Base-by-base conservation (phyloP, 2,888 invertebrate genomes). In the Clivina fossor region DNA sequence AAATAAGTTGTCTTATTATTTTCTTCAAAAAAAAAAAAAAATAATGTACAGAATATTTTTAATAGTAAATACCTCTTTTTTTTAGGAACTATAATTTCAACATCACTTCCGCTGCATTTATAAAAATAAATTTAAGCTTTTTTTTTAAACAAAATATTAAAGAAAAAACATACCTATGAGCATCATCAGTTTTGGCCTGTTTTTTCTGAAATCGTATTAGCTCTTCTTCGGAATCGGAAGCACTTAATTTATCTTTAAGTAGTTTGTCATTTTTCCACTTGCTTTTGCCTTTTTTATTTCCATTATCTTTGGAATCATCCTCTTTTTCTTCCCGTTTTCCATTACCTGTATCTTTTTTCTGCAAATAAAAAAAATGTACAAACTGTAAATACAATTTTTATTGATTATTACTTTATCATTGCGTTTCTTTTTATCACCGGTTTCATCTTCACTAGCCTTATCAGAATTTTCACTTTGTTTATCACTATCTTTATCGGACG, bases 321-420 rank as follows among this genome's bases (percentile, higher is more conserved):
- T 58, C 53, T 20, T 56, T 58, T n/a, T 60, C 56, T 28, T 59
- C 53, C 46, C 63, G 58, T 26, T 18, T 37, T 8, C 47, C 59
- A 0, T 70, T 56, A 20, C 18, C n/a, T 40, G 40, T 22, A 3
- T 20, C 4, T 11, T 20, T n/a, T n/a, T 40, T 20, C 40, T 40
- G 11, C 11, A n/a, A 20, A 33, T 33, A 13, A 7, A 11, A 5
- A 33, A n/a, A n/a, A n/a, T n/a, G n/a, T n/a, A n/a, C n/a, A n/a
- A n/a, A n/a, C n/a, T n/a, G n/a, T n/a, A n/a, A n/a, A n/a, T n/a
- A n/a, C n/a, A n/a, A n/a, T n/a, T n/a, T n/a, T n/a, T n/a, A n/a
- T n/a, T 38, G 8, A 20, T 5, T 16, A 19, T 18, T 24, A 71
- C 72, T 0, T 70, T 65, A 1, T 75, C 74, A 0, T 69, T 73